These are phyloP conservation scores for Oncorhynchus gorbuscha DNA, from an alignment of 2,113 vertebrate genomes.

Conservation along the genomic window DNA sequence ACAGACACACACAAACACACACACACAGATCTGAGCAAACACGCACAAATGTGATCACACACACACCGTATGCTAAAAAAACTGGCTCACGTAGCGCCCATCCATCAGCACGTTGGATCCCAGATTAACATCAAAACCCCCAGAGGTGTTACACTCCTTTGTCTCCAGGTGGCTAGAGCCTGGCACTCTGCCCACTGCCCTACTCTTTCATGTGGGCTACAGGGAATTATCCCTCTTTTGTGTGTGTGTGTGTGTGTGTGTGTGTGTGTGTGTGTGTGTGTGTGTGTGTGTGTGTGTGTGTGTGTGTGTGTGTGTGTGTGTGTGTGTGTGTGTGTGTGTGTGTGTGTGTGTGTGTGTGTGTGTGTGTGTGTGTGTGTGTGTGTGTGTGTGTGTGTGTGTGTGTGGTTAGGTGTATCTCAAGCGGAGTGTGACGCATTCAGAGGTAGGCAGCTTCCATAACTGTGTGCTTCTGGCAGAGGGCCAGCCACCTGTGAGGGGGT, in stretches of 20 bases:
- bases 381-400: slow-evolving; percentile 24
- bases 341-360: slow-evolving; percentile 18
- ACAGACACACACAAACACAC: slow-evolving; percentile 23
- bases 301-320: slow-evolving; percentile 31
- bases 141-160: slow-evolving; percentile 74
- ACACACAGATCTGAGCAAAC: slow-evolving; percentile 32
- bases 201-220: slow-evolving; percentile 82
- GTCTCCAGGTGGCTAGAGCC: slow-evolving; percentile 73
- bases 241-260: no score
- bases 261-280: no score
- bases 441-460: slow-evolving; percentile 67
- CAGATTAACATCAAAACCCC: slow-evolving; percentile 75
- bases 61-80: neutral
- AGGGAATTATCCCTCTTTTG: slow-evolving; percentile 71
- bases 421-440: slow-evolving; percentile 65
- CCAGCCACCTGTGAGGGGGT: slow-evolving; percentile 63
- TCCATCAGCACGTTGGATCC: slow-evolving; percentile 79
- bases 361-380: neutral
- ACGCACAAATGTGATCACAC: slow-evolving; percentile 16
- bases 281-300: neutral
- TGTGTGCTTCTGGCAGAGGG: slow-evolving; percentile 56
- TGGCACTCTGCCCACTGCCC: slow-evolving; percentile 74
- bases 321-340: slow-evolving; percentile 34
- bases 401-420: slow-evolving; percentile 41
- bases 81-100: slow-evolving; percentile 57